Evolutionary conservation across 1,140 invertebrate genomes (phyloP).

Genomic region (Cryptotermes secundus): DNA sequence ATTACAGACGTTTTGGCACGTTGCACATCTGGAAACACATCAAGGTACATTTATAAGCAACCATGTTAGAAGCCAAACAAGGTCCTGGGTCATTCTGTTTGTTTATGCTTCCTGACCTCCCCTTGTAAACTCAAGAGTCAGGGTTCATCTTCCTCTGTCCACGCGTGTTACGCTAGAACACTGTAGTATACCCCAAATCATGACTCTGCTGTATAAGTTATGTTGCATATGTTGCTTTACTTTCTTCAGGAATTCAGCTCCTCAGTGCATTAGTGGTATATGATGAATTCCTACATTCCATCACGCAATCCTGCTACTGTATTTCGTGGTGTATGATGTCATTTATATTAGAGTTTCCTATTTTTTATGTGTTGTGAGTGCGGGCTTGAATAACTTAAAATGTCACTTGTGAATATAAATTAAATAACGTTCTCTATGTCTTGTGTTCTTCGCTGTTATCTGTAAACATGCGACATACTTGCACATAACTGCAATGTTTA

Average conservation of each 20-base stretch:
- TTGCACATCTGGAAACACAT: too few species aligned
- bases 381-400: not conserved
- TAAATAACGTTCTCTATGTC: too few species aligned
- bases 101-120: too few species aligned
- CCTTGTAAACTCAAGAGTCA: not conserved
- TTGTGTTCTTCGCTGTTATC: too few species aligned
- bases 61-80: too few species aligned
- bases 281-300: not conserved
- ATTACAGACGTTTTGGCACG: too few species aligned
- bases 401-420: too few species aligned
- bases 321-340: not conserved
- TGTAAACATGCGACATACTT: too few species aligned
- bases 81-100: too few species aligned
- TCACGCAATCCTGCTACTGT: not conserved
- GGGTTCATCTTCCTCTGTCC: not conserved
- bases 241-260: not conserved
- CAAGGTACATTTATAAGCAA: too few species aligned
- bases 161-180: not conserved
- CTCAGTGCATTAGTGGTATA: not conserved
- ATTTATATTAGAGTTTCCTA: not conserved
- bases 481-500: too few species aligned
- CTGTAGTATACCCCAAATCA: not conserved
- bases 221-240: not conserved
- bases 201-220: not conserved
- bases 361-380: not conserved